phyloP scores from a whole-genome alignment of 2,113 vertebrate species.

The Diadophis punctatus region DNA sequence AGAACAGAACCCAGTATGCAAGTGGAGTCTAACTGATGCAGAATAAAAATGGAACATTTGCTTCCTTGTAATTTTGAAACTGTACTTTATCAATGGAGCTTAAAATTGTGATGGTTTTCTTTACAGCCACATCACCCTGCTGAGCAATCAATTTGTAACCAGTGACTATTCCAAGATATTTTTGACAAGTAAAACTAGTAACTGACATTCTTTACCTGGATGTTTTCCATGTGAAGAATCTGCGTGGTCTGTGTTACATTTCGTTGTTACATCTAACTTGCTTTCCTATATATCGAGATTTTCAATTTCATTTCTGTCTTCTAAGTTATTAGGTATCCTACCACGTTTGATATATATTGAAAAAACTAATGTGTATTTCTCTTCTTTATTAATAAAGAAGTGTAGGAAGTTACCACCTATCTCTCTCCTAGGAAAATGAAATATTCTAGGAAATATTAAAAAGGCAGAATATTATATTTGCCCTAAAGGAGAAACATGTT shows the following conservation, averaged over 20 bases:
- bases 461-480: too few relatives aligned
- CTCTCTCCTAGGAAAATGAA: too few relatives aligned
- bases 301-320: neutral
- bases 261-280: neutral
- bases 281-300: neutral
- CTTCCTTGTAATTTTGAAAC: neutral
- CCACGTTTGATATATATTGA: neutral
- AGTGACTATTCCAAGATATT: neutral
- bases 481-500: too few relatives aligned
- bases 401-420: too few relatives aligned
- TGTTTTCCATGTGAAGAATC: neutral
- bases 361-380: neutral
- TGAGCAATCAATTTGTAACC: neutral
- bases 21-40: neutral
- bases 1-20: neutral
- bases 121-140: neutral
- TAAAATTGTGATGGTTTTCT: neutral
- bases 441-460: too few relatives aligned
- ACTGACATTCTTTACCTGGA: neutral
- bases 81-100: neutral
- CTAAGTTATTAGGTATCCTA: neutral
- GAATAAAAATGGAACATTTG: neutral
- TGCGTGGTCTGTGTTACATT: neutral
- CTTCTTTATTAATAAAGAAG: neutral
- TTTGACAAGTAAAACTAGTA: neutral